phyloP scores from a whole-genome alignment of 2,797 vertebrate species.

The Sebastes elongatus region DNA sequence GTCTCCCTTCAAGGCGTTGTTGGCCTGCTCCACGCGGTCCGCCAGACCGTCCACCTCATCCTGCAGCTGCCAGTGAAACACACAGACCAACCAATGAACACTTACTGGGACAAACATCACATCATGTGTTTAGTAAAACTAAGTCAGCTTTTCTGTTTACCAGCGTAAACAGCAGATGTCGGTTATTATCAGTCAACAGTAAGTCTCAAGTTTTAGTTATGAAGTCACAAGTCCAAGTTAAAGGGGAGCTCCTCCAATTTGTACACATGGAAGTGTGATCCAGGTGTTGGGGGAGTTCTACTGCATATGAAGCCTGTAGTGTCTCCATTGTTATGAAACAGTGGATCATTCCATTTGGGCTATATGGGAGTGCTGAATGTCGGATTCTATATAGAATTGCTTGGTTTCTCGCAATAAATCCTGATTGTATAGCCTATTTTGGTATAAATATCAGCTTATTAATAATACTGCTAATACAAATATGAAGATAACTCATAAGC shows the following conservation, averaged over 20 bases:
- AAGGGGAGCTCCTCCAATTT: not conserved
- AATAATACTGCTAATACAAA: not conserved
- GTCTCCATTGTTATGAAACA: not conserved
- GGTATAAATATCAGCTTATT: not conserved
- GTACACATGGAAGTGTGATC: not conserved
- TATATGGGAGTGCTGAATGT: not conserved
- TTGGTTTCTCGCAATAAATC: not conserved
- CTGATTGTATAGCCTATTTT: not conserved
- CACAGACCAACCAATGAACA: not conserved
- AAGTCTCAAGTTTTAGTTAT: not conserved
- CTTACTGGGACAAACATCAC: not conserved
- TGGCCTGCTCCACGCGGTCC: slow-evolving; percentile 90
- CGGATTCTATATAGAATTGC: not conserved
- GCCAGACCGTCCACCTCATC: slow-evolving; percentile 90
- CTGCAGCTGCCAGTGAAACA: slow-evolving; percentile 80
- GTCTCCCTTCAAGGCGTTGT: slow-evolving; percentile 89
- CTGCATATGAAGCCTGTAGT: too few species aligned
- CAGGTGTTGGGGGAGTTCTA: too few species aligned
- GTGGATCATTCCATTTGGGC: not conserved
- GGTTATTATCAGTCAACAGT: not conserved
- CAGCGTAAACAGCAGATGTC: not conserved
- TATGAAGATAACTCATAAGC: too few species aligned
- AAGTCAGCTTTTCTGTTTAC: not conserved
- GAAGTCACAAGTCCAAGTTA: not conserved
- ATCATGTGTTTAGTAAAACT: not conserved